Evolutionary conservation across 2,888 invertebrate genomes (phyloP).

Genomic region (Pimpla rufipes): DNA sequence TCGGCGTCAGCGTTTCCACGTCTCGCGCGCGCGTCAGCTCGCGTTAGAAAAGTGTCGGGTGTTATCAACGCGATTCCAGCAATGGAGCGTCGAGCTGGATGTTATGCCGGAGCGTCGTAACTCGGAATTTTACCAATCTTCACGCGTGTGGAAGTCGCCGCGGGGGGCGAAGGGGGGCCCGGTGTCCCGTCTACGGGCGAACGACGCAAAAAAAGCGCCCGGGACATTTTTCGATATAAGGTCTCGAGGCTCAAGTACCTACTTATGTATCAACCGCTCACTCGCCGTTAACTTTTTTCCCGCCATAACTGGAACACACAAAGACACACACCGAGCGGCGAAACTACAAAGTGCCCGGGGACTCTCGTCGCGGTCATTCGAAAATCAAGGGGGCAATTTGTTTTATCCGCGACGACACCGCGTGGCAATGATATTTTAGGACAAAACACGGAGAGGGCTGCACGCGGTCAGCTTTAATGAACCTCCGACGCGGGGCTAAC

Average conservation of each 20-base stretch:
- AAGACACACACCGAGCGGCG: background rate
- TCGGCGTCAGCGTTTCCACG: too few relatives aligned
- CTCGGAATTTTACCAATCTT: constrained; percentile 10
- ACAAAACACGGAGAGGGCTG: constrained; percentile 47
- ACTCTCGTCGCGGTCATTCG: constrained; percentile 25
- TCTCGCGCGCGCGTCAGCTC: background rate
- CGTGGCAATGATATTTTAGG: constrained; percentile 33
- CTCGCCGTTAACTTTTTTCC: constrained; percentile 6
- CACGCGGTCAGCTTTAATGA: constrained; percentile 31
- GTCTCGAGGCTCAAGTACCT: background rate
- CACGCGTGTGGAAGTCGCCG: background rate
- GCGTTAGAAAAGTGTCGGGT: background rate
- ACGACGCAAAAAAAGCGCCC: background rate
- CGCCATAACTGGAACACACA: background rate
- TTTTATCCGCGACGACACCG: constrained; percentile 16
- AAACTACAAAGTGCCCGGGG: constrained; percentile 1
- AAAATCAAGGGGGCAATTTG: constrained; percentile 26
- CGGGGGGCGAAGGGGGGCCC: background rate
- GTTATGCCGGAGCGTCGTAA: background rate
- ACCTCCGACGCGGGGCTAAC: constrained; percentile 4
- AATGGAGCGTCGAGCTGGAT: background rate
- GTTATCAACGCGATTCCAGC: background rate
- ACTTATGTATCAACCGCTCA: constrained; percentile 5
- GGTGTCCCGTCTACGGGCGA: background rate
- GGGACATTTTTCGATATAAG: constrained; percentile 6